Evolutionary conservation across 2,113 vertebrate species (phyloP).

Genomic region (Sinocyclocheilus maitianheensis): DNA sequence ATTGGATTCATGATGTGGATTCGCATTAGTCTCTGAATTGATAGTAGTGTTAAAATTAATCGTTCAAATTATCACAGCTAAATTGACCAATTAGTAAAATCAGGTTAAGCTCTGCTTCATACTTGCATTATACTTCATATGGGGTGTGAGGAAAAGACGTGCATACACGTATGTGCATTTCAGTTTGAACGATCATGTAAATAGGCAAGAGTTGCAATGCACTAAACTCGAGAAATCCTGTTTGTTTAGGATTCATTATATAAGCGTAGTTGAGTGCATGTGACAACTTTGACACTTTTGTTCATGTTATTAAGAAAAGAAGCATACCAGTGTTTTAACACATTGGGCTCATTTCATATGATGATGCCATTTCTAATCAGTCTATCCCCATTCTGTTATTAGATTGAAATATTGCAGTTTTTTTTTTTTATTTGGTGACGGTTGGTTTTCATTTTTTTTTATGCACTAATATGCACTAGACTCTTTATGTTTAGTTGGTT

Average conservation of each 20-base stretch:
- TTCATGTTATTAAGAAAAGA: neutral
- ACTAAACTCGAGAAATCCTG: neutral
- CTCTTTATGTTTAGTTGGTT: neutral
- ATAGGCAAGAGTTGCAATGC: constrained; percentile 24
- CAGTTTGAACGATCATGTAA: neutral
- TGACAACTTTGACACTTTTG: neutral
- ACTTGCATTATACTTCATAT: neutral
- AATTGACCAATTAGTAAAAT: neutral
- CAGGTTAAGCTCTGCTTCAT: neutral
- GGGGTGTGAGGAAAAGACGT: neutral
- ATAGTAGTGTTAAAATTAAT: neutral
- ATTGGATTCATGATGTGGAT: neutral
- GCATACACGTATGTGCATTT: neutral
- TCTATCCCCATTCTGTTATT: neutral
- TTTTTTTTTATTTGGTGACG: too few relatives aligned
- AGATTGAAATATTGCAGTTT: neutral
- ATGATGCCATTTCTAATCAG: neutral
- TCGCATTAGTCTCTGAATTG: too few relatives aligned
- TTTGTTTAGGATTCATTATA: neutral
- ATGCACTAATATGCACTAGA: neutral
- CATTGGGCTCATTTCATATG: neutral
- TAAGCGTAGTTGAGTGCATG: neutral
- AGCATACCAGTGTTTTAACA: neutral
- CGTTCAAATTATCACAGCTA: neutral
- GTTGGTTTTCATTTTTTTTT: neutral